phyloP scores from a whole-genome alignment of 1,140 invertebrate species.

The Drosophila jambulina region DNA sequence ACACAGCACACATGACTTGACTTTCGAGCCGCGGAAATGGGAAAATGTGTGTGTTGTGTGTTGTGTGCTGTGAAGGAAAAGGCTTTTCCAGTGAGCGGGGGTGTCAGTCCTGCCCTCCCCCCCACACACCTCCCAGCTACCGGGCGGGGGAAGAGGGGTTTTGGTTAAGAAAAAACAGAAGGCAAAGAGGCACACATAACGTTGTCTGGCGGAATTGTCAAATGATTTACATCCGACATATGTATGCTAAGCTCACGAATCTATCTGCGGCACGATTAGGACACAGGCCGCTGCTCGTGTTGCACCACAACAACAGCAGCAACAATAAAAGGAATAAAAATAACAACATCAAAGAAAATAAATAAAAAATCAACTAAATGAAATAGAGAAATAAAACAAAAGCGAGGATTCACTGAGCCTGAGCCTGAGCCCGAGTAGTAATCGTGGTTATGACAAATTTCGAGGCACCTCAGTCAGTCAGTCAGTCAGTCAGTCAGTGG shows the following conservation, averaged over 20 bases:
- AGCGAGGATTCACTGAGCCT: background rate
- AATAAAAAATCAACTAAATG: background rate
- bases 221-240: constrained; percentile 83
- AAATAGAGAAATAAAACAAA: background rate
- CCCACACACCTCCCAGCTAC: background rate
- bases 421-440: constrained; percentile 45
- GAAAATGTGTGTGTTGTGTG: background rate
- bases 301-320: background rate
- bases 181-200: constrained; percentile 29
- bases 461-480: constrained; percentile 44
- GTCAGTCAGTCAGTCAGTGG: constrained; percentile 13
- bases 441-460: constrained; percentile 83
- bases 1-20: constrained; percentile 2
- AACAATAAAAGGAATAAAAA: background rate
- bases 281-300: constrained; percentile 50
- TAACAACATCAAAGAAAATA: background rate
- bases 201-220: constrained; percentile 76
- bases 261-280: constrained; percentile 81
- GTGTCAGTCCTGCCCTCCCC: constrained; percentile 21
- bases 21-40: background rate
- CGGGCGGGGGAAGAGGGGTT: background rate
- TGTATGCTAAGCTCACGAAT: constrained; percentile 82
- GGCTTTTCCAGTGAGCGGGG: constrained; percentile 28
- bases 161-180: background rate
- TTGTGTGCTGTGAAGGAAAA: constrained; percentile 2